A percentile compares a stretch with the other conserved stretches of the same genome.
These are phyloP conservation scores for Machimus rusticus DNA, from an alignment of 2,888 invertebrate species.

Conservation along the genomic window DNA sequence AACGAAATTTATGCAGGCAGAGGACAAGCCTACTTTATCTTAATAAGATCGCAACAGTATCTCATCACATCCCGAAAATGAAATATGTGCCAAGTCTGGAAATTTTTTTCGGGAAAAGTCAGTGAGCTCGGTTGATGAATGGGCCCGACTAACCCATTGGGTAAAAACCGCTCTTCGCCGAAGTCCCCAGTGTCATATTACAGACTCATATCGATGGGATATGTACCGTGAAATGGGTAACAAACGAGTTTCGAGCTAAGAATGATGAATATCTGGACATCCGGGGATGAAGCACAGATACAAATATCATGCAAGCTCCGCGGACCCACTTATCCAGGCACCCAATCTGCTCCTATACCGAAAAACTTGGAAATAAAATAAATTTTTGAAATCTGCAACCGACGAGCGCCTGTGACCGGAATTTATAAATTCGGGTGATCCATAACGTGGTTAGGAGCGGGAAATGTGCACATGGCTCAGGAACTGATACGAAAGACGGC, in stretches of 20 bases:
- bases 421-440: not conserved
- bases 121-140: slow-evolving; percentile 16
- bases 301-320: not conserved
- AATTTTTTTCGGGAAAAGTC: not conserved
- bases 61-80: slow-evolving; percentile 21
- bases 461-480: slow-evolving; percentile 1
- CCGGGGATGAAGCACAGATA: not conserved
- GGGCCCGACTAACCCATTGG: not conserved
- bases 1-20: slow-evolving; percentile 15
- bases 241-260: slow-evolving; percentile 25
- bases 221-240: slow-evolving; percentile 31
- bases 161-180: not conserved
- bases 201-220: slow-evolving; percentile 11
- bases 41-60: slow-evolving; percentile 27
- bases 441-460: not conserved
- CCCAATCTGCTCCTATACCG: not conserved
- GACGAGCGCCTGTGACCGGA: slow-evolving; percentile 14
- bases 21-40: slow-evolving; percentile 15
- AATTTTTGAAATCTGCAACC: slow-evolving; percentile 4
- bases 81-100: slow-evolving; percentile 12
- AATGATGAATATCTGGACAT: slow-evolving; percentile 1
- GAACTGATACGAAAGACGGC: not conserved
- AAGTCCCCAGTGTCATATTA: slow-evolving; percentile 22
- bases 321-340: not conserved
- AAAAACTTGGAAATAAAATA: not conserved